Percentiles rank a stretch among this genome's conserved stretches.
These are phyloP conservation scores for Drosophila cognata DNA, from an alignment of 2,888 invertebrate genomes.

Conservation along the genomic window DNA sequence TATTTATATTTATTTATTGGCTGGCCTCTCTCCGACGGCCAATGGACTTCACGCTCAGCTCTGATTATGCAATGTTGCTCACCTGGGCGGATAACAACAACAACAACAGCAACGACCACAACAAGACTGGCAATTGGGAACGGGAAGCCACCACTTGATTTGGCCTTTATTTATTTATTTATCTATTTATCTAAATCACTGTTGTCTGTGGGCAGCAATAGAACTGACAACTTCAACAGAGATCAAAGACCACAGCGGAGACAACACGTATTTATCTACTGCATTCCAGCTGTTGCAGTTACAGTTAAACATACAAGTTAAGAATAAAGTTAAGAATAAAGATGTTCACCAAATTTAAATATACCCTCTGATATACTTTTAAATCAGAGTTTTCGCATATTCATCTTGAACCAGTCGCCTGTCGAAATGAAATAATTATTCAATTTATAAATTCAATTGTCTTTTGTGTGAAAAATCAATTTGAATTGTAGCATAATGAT, in stretches of 20 bases:
- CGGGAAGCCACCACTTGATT: conserved; percentile 30
- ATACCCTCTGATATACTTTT: neutral
- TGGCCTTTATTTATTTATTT: conserved; percentile 5
- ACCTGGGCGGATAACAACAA: conserved; percentile 45
- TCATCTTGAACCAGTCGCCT: neutral
- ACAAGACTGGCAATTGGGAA: conserved; percentile 10
- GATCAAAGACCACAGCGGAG: conserved; percentile 48
- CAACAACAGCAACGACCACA: neutral
- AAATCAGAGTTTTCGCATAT: neutral
- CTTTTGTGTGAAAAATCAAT: conserved; percentile 2
- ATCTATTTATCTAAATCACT: neutral
- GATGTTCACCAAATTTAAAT: neutral
- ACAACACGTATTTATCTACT: conserved; percentile 33
- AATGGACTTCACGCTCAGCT: conserved; percentile 20
- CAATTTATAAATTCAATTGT: neutral
- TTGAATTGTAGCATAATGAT: conserved; percentile 4
- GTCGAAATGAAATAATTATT: neutral
- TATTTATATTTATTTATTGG: conserved; percentile 71
- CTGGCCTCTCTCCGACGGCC: conserved; percentile 26
- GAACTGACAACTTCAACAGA: conserved; percentile 15
- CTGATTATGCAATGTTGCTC: conserved; percentile 60
- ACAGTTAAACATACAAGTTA: conserved; percentile 8
- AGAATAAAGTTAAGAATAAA: neutral
- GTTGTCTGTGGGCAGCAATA: conserved; percentile 36
- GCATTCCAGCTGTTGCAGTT: conserved; percentile 25